Conservation (phyloP, 1,140 invertebrate species). For the Aphelenchoides fujianensis region DNA sequence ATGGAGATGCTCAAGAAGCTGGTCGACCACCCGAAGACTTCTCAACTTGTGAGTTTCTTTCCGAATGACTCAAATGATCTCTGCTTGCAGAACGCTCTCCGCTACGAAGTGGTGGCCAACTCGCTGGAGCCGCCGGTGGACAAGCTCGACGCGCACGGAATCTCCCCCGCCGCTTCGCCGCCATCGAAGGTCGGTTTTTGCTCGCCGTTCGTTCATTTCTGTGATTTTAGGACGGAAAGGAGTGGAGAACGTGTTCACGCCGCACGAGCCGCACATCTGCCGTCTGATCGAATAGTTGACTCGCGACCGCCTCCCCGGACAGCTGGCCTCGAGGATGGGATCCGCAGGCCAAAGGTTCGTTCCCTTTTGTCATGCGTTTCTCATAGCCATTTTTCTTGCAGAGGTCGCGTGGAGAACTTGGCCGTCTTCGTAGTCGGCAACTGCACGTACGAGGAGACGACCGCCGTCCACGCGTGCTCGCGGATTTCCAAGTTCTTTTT, state of each 20-base stretch:
- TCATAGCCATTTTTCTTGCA: slow-evolving; percentile 28
- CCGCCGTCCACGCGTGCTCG: slow-evolving; percentile 79
- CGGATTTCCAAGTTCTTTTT: too few species aligned
- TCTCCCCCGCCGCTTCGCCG: slow-evolving; percentile 35
- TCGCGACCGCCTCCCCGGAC: slow-evolving; percentile 41
- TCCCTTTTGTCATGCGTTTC: slow-evolving; percentile 7
- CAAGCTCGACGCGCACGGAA: slow-evolving; percentile 31
- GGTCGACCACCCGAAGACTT: slow-evolving; percentile 52
- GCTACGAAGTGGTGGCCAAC: slow-evolving; percentile 77
- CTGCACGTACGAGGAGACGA: slow-evolving; percentile 90
- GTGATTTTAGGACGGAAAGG: slow-evolving; percentile 53
- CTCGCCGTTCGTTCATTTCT: not conserved
- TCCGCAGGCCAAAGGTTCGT: slow-evolving; percentile 32
- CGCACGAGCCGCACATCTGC: slow-evolving; percentile 57
- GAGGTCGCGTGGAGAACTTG: slow-evolving; percentile 72
- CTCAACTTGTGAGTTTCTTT: slow-evolving; percentile 44
- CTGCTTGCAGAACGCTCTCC: slow-evolving; percentile 74
- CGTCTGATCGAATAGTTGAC: slow-evolving; percentile 49
- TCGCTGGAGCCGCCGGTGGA: slow-evolving; percentile 66
- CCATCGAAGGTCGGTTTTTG: slow-evolving; percentile 46
- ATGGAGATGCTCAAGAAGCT: slow-evolving; percentile 63
- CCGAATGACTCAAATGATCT: slow-evolving; percentile 18
- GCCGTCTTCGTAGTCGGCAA: slow-evolving; percentile 93
- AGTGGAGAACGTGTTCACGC: slow-evolving; percentile 62
- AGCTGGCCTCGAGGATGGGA: slow-evolving; percentile 39